Base-by-base conservation (phyloP, 2,888 invertebrate genomes). In the Cephonodes hylas region DNA sequence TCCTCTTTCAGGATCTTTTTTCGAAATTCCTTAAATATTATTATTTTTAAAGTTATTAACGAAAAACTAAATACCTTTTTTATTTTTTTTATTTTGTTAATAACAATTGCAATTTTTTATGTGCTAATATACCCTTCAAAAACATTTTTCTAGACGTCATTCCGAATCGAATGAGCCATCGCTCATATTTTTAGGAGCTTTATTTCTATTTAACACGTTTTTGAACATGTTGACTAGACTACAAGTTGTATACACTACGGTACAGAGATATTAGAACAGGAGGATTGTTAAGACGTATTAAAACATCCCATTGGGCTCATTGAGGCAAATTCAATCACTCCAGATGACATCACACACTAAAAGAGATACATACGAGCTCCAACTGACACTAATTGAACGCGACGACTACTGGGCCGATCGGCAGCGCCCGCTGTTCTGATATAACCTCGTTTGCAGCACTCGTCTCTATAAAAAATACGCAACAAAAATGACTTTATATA, bases 371-470 rank as follows among this genome's bases (percentile, higher is more conserved):
- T n/a, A 75, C 76, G 73, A 84, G 79, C 75, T 78, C 72, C 76
- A 74, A 81, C 78, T 83, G 83, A 68, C 81, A 83, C 81, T 89
- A 91, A 91, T 91, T 91, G 89, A 87, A 78, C 76, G 79, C 77
- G 74, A 69, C 75, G 74, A 70, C 74, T 72, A 66, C 63, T 65
- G 72, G 80, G 73, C 74, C 77, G 79, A 74, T 76, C 80, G 81
- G 62, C 74, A 72, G 67, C 69, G 67, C 71, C 73, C 77, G 75
- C 81, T 84, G 80, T 82, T 72, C 71, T 82, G 80, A 81, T 81
- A 82, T 74, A 81, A 82, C 80, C 74, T 85, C 83, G 81, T 75
- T 81, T 78, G 79, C 74, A 79, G 66, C 84, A 84, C 82, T 78
- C 83, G 87, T 78, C 82, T 83, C 7, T 59, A 53, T 48, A 65